Percentiles rank a stretch among this genome's conserved stretches.
Evolutionary conservation across 2,113 vertebrate genomes (phyloP).

Genomic region (Physeter macrocephalus): DNA sequence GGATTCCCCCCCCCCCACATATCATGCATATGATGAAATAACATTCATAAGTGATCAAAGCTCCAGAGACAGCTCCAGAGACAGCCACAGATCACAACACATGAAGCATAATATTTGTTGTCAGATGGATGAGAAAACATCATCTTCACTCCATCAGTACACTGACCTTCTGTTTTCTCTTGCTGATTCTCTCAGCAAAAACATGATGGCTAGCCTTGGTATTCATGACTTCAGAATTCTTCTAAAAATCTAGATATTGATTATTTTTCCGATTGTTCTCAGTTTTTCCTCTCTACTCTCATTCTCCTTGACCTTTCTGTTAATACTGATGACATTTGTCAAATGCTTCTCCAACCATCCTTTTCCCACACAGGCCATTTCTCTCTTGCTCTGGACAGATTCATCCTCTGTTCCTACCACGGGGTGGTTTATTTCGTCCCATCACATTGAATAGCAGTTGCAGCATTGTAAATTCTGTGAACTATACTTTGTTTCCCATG

Average conservation of each 20-base stretch:
- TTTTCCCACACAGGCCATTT: not conserved
- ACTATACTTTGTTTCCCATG: not conserved
- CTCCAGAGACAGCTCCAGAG: not conserved
- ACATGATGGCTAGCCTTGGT: slow-evolving; percentile 30
- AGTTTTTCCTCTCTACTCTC: not conserved
- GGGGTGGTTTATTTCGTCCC: not conserved
- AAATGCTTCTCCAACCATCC: not conserved
- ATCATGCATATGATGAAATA: slow-evolving; percentile 35
- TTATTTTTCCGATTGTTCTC: slow-evolving; percentile 35
- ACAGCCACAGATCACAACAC: not conserved
- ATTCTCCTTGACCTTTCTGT: slow-evolving; percentile 28
- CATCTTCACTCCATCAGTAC: not conserved
- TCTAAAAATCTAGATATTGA: slow-evolving; percentile 29
- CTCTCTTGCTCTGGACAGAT: not conserved
- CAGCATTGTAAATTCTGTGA: not conserved
- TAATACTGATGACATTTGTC: slow-evolving; percentile 1
- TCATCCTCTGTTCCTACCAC: not conserved
- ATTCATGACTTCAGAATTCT: slow-evolving; percentile 33
- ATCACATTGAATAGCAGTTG: not conserved
- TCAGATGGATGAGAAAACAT: not conserved
- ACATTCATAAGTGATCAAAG: slow-evolving; percentile 3
- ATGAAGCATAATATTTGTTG: not conserved
- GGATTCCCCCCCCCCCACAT: not conserved
- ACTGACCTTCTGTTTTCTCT: slow-evolving; percentile 44
- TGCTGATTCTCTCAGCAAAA: slow-evolving; percentile 15